Conservation (phyloP, 2,113 vertebrate genomes). For the Macrotus californicus region DNA sequence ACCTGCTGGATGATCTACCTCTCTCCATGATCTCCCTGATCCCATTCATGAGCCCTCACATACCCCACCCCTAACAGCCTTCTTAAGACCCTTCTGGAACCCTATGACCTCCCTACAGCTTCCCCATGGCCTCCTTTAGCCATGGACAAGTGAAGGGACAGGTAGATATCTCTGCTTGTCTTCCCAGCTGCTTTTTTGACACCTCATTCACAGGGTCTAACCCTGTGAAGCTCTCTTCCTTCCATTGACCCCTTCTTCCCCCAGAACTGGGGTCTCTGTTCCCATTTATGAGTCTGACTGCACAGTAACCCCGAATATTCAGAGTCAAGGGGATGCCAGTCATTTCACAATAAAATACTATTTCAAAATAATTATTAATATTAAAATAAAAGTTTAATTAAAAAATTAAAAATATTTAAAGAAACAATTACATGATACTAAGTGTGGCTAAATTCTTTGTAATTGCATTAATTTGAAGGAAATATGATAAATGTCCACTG, state of each 20-base stretch:
- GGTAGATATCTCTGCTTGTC: neutral
- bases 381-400: neutral
- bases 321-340: neutral
- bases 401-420: neutral
- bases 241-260: neutral
- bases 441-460: neutral
- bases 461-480: neutral
- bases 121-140: neutral
- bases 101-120: neutral
- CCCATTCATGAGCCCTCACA: neutral
- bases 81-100: too few relatives aligned
- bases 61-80: neutral
- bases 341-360: neutral
- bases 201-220: neutral
- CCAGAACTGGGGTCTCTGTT: neutral
- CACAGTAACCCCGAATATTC: neutral
- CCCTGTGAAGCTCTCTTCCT: neutral
- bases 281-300: neutral
- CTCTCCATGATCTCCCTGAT: neutral
- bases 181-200: neutral
- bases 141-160: neutral
- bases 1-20: neutral
- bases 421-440: neutral
- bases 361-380: neutral
- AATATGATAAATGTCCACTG: neutral